phyloP scores from a whole-genome alignment of 2,113 vertebrate genomes.

The Misgurnus mizolepis region DNA sequence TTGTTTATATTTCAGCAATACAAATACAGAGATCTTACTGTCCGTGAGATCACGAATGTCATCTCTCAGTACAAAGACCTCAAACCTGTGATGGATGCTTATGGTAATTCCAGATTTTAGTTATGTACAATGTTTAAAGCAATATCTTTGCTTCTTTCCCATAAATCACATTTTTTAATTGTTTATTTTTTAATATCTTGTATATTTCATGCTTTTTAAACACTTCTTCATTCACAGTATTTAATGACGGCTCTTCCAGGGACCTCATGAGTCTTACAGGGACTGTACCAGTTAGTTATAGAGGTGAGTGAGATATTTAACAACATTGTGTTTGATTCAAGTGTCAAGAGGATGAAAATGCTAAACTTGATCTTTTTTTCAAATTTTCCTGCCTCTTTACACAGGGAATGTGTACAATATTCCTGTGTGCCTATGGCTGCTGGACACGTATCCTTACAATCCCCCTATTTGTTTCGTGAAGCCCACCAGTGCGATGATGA shows the following conservation, averaged over 20 bases:
- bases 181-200: not conserved
- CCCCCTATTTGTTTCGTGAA: conserved; percentile 99
- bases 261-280: conserved; percentile 96
- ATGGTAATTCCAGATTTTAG: conserved; percentile 75
- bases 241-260: conserved; percentile 93
- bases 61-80: conserved; percentile 95
- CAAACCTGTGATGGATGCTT: conserved; percentile 94
- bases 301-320: conserved; percentile 76
- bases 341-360: not conserved
- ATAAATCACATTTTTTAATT: not conserved
- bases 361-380: not conserved
- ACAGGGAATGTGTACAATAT: conserved; percentile 96
- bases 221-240: conserved; percentile 77
- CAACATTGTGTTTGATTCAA: not conserved
- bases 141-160: not conserved
- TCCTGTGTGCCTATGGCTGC: conserved; percentile 94
- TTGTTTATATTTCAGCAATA: conserved; percentile 82
- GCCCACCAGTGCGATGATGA: conserved; percentile 98
- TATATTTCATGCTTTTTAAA: not conserved
- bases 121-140: too few relatives aligned
- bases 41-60: conserved; percentile 91
- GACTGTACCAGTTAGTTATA: conserved; percentile 95
- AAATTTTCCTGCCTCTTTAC: conserved; percentile 24
- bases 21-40: conserved; percentile 94
- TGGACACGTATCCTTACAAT: conserved; percentile 97